Conservation (phyloP, 2,797 vertebrate species). For the Myioborus melanocephalus region DNA sequence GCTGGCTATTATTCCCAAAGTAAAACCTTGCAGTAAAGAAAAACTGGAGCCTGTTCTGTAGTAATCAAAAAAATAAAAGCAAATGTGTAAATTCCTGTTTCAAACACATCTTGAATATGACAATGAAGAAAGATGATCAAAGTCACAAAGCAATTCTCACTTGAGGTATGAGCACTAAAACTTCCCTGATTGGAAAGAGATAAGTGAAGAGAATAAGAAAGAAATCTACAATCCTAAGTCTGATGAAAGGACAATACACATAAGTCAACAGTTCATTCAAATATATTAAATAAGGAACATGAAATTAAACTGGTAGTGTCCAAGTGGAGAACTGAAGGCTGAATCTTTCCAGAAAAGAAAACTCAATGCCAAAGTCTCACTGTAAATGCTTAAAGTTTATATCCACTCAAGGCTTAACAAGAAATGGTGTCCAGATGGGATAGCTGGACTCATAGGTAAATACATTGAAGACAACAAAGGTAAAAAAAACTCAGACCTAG, state of each 20-base stretch:
- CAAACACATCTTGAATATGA: not conserved
- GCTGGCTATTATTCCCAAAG: not conserved
- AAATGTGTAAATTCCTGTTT: not conserved
- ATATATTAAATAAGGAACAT: not conserved
- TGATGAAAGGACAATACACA: not conserved
- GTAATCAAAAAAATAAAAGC: not conserved
- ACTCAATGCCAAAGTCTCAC: not conserved
- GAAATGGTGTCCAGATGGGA: not conserved
- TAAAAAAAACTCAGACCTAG: not conserved
- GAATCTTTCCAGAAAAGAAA: not conserved
- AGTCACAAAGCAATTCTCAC: not conserved
- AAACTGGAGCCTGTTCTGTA: not conserved
- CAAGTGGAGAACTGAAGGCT: not conserved
- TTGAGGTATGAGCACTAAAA: not conserved
- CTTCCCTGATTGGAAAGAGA: not conserved
- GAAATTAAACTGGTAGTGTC: not conserved
- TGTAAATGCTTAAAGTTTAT: not conserved
- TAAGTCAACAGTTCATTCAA: not conserved
- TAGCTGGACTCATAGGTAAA: not conserved
- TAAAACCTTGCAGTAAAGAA: not conserved
- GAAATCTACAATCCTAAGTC: not conserved
- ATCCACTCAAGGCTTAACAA: not conserved
- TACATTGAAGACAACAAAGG: not conserved
- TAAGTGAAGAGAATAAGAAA: not conserved
- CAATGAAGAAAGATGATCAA: not conserved